These are phyloP conservation scores for Orchestia grillus DNA, from an alignment of 1,140 invertebrate species.

Conservation along the genomic window DNA sequence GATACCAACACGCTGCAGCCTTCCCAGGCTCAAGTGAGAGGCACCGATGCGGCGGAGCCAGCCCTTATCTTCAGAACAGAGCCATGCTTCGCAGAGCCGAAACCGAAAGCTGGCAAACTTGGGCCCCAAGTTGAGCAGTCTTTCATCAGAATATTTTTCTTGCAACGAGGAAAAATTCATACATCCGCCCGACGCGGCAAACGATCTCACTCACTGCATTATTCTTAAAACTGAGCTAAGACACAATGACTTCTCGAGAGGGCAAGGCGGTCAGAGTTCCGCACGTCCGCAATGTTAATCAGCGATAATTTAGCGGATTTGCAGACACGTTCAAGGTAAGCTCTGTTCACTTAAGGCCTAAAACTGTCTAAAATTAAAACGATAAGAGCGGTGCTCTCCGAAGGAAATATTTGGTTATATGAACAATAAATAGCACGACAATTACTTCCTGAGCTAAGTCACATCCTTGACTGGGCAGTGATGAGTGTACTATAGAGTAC, in stretches of 20 bases:
- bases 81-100: no score
- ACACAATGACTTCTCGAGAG: background rate
- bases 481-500: background rate
- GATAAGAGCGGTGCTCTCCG: background rate
- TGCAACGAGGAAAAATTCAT: background rate
- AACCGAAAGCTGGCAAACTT: no score
- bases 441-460: background rate
- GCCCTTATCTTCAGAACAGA: no score
- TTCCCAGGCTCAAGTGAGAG: no score
- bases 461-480: background rate
- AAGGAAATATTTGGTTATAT: background rate
- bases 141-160: background rate
- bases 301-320: background rate
- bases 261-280: background rate
- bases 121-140: no score
- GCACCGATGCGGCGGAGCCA: no score
- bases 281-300: background rate
- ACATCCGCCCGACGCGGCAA: background rate
- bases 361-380: background rate
- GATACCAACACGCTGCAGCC: no score
- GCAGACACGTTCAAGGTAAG: background rate
- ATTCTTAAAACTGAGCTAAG: background rate
- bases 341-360: background rate
- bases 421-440: background rate
- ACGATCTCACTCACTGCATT: no score